These are phyloP conservation scores for Scaptomyza caliginosa DNA, from an alignment of 2,888 invertebrate genomes.

Conservation along the genomic window DNA sequence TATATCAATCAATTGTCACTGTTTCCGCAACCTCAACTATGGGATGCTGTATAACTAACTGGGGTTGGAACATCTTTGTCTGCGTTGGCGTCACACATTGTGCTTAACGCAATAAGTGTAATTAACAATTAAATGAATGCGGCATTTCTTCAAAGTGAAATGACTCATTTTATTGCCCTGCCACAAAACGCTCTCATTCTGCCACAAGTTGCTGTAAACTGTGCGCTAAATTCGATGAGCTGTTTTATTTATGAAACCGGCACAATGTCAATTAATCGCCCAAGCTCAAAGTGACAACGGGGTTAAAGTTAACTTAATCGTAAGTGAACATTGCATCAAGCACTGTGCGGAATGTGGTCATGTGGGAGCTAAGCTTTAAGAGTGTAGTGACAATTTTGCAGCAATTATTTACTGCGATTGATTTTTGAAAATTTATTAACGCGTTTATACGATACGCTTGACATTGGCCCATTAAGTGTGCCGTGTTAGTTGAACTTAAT, in stretches of 20 bases:
- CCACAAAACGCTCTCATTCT: conserved; percentile 18
- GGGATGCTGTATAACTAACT: background rate
- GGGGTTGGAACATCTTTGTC: background rate
- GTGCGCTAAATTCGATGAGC: conserved; percentile 62
- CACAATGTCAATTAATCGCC: conserved; percentile 73
- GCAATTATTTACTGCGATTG: conserved; percentile 45
- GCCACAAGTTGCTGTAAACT: conserved; percentile 5
- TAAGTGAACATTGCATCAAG: conserved; percentile 17
- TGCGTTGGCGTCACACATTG: conserved; percentile 43
- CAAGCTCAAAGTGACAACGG: conserved; percentile 39
- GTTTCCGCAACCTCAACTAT: conserved; percentile 32
- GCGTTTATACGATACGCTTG: background rate
- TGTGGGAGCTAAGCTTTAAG: conserved; percentile 27
- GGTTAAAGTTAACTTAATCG: conserved; percentile 42
- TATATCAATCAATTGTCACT: conserved; percentile 41
- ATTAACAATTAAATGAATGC: conserved; percentile 41
- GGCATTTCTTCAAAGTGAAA: conserved; percentile 40
- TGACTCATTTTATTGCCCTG: conserved; percentile 43
- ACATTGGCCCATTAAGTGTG: conserved; percentile 42
- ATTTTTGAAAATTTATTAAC: conserved; percentile 11
- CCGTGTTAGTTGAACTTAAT: conserved; percentile 59
- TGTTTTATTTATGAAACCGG: conserved; percentile 57
- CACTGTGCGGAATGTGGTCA: conserved; percentile 20
- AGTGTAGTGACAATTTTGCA: conserved; percentile 36
- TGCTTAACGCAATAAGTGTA: conserved; percentile 20